These are phyloP conservation scores for Sprattus sprattus DNA, from an alignment of 2,113 vertebrate species.

Conservation along the genomic window DNA sequence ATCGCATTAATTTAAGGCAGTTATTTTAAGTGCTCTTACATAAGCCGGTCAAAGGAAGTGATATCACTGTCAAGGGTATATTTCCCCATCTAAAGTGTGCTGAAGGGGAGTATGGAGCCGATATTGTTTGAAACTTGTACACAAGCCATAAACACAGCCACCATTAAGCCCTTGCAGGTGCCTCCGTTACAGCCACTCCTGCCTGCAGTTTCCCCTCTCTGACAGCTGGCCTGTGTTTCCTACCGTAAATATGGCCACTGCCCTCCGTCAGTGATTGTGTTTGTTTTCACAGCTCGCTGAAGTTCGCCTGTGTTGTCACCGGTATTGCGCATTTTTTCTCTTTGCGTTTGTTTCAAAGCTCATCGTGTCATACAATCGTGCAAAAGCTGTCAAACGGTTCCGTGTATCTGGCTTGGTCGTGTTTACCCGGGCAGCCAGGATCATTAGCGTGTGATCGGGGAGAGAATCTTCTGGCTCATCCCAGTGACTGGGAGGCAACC, in stretches of 20 bases:
- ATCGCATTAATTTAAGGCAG: neutral
- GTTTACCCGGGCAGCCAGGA: slow-evolving; percentile 55
- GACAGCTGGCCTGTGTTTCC: slow-evolving; percentile 22
- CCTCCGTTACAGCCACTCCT: slow-evolving; percentile 20
- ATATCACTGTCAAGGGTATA: neutral
- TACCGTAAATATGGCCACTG: slow-evolving; percentile 16
- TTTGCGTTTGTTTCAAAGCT: slow-evolving; percentile 42
- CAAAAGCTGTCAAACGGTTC: neutral
- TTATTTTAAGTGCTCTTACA: neutral
- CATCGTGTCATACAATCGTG: neutral
- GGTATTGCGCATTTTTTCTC: neutral
- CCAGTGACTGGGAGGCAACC: neutral
- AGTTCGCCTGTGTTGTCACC: slow-evolving; percentile 12
- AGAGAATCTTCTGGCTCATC: slow-evolving; percentile 27
- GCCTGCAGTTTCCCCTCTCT: neutral
- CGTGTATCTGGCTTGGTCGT: slow-evolving; percentile 25
- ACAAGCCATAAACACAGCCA: slow-evolving; percentile 21
- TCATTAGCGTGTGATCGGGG: slow-evolving; percentile 43
- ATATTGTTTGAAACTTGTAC: slow-evolving; percentile 5
- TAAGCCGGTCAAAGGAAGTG: neutral
- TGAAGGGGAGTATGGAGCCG: neutral
- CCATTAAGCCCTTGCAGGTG: slow-evolving; percentile 9
- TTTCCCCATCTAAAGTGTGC: neutral
- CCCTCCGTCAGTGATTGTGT: slow-evolving; percentile 26
- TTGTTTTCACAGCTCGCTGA: slow-evolving; percentile 26